Evolutionary conservation across 30 jellyfish, hydroid and myxozoan genomes (phyloP), one percentile per base, ranked within the genome.

Genomic region (Hydractinia symbiolongicarpus): DNA sequence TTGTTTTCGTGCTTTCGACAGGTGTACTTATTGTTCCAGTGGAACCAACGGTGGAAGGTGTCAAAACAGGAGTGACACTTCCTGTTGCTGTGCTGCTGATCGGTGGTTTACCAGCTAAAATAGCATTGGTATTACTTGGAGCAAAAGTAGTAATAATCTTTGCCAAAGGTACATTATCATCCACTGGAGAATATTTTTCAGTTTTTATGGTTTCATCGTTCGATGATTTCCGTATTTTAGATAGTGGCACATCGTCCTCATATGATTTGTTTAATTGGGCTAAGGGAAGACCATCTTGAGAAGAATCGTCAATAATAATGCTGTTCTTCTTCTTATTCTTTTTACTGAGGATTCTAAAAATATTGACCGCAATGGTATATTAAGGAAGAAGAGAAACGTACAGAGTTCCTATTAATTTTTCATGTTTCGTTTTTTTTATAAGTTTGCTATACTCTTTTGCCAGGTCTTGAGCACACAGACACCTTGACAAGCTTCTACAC

Each of bases 241-340:
- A 55, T 10, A 77, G 73, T 8, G 85, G 85, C 58, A 77, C 52
- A 55, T 77, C 85, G 60, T 77, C 85, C 60, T 77, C 85, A 5
- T 49, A 66, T 9, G 85, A 77, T 77, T 77, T 77, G 73, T 77
- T 77, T 9, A 50, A 19, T 20, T 30, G 80, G 30, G 80, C 44
- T 50, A 54, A 49, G 53, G 61, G 57, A 53, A 61, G 54, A 61
- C 17, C 85, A 30, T 60, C 61, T 30, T 53, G 54, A 9, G 85
- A 19, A 1, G 62, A 55, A 50, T 74, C 83, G 54, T 20, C 44
- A 60, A 15, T 53, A 7, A 55, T 8, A 14, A 54, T 21, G 15
- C 15, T 50, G 54, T 9, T 61, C 53, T 77, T 60, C 30, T 77
- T 77, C 8, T 60, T 53, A 1, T 72, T 72, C 53, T 77, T 77